phyloP scores from a whole-genome alignment of 2,888 invertebrate genomes.

The Thysanoteuthis rhombus region DNA sequence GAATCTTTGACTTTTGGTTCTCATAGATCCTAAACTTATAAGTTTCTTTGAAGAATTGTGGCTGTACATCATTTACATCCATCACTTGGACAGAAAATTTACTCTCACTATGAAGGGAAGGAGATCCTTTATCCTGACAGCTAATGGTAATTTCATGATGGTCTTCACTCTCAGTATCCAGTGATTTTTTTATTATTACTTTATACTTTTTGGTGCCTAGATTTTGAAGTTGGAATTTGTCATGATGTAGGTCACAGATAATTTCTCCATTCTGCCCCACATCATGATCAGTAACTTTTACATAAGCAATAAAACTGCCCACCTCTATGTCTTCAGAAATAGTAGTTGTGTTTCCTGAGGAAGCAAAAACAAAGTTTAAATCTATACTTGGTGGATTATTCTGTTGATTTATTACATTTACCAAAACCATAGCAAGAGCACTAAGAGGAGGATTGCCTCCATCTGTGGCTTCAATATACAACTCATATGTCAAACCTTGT shows the following conservation, averaged over 20 bases:
- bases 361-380: slow-evolving; percentile 78
- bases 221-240: slow-evolving; percentile 49
- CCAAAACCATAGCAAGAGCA: slow-evolving; percentile 72
- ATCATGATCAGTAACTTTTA: slow-evolving; percentile 75
- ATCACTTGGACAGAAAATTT: slow-evolving; percentile 39
- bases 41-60: slow-evolving; percentile 38
- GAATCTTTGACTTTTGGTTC: slow-evolving; percentile 39
- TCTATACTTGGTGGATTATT: slow-evolving; percentile 89
- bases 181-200: slow-evolving; percentile 37
- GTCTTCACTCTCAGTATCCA: slow-evolving; percentile 43
- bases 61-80: slow-evolving; percentile 46
- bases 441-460: slow-evolving; percentile 46
- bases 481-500: slow-evolving; percentile 78
- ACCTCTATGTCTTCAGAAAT: slow-evolving; percentile 77
- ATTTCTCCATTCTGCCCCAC: slow-evolving; percentile 55
- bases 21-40: slow-evolving; percentile 38
- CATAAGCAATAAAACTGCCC: slow-evolving; percentile 91
- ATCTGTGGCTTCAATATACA: slow-evolving; percentile 72
- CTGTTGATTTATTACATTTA: slow-evolving; percentile 76
- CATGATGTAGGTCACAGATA: slow-evolving; percentile 47
- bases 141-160: slow-evolving; percentile 41
- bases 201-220: slow-evolving; percentile 43
- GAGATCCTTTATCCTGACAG: slow-evolving; percentile 43
- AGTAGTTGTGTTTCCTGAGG: slow-evolving; percentile 75
- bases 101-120: slow-evolving; percentile 38